Evolutionary conservation across 2,797 vertebrate genomes (phyloP).

Genomic region (Gymnothorax reevesii): DNA sequence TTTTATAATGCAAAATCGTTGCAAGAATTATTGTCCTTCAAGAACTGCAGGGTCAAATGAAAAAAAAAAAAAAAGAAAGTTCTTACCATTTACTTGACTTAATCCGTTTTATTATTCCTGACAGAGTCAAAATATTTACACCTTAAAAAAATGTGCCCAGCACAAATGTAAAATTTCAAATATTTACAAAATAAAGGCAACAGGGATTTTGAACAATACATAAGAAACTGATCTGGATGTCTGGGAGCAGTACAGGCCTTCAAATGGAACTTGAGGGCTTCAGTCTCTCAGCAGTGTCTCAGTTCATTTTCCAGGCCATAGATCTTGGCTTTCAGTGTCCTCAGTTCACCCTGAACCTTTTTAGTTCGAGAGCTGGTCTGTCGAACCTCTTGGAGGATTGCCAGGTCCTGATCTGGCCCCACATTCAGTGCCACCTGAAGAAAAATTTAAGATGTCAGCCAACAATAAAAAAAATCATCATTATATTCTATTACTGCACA

Average conservation of each 20-base stretch:
- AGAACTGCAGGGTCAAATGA: too few relatives aligned
- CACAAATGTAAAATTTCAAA: neutral
- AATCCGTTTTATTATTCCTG: too few relatives aligned
- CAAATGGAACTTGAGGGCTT: neutral
- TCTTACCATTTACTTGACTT: too few relatives aligned
- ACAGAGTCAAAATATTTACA: neutral
- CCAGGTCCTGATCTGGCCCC: constrained; percentile 87
- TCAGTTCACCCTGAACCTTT: constrained; percentile 89
- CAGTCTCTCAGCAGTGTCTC: constrained; percentile 70
- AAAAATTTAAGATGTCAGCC: neutral
- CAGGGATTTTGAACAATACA: neutral
- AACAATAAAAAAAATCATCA: neutral
- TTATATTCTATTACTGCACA: neutral
- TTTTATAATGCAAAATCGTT: too few relatives aligned
- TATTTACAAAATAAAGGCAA: neutral
- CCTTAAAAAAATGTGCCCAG: neutral
- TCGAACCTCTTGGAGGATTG: constrained; percentile 84
- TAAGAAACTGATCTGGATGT: neutral
- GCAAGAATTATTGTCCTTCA: too few relatives aligned
- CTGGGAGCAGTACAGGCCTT: neutral
- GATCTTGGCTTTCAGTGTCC: constrained; percentile 89
- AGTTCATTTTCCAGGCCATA: constrained; percentile 88
- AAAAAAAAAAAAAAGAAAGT: too few relatives aligned
- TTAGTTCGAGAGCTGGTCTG: constrained; percentile 81
- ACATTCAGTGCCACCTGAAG: constrained; percentile 79